These are phyloP conservation scores for Eulemur rufifrons DNA, from an alignment of 2,113 vertebrate genomes.

Conservation along the genomic window DNA sequence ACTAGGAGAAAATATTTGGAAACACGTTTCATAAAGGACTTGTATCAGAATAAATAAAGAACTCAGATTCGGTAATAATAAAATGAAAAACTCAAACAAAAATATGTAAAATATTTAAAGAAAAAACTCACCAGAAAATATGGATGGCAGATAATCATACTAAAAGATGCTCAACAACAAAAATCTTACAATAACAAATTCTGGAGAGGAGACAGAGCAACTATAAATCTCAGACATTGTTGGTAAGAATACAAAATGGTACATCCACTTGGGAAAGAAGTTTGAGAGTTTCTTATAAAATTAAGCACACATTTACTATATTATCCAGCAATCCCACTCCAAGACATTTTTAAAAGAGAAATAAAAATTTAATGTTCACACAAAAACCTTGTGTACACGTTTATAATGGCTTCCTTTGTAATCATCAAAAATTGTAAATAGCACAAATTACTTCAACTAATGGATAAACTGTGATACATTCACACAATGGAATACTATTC, in stretches of 20 bases:
- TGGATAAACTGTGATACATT: neutral
- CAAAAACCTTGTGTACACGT: neutral
- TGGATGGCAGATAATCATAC: neutral
- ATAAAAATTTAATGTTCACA: neutral
- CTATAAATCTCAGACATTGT: neutral
- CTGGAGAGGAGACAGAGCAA: neutral
- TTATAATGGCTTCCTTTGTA: neutral
- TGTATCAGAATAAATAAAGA: neutral
- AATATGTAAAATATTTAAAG: neutral
- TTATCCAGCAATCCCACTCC: neutral
- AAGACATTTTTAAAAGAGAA: neutral
- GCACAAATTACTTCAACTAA: neutral
- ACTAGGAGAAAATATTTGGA: neutral
- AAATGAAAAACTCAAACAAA: neutral
- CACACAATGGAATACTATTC: neutral
- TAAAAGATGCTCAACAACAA: neutral
- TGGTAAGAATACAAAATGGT: neutral
- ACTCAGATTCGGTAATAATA: neutral
- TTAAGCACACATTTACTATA: neutral
- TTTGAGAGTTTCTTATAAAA: neutral
- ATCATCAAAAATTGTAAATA: neutral
- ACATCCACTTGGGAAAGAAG: neutral
- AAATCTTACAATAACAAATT: neutral
- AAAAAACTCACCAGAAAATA: neutral
- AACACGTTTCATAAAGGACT: neutral